A percentile compares a stretch with the other conserved stretches of the same genome.
Conservation (phyloP, 2,113 vertebrate species). For the Hippocampus zosterae region DNA sequence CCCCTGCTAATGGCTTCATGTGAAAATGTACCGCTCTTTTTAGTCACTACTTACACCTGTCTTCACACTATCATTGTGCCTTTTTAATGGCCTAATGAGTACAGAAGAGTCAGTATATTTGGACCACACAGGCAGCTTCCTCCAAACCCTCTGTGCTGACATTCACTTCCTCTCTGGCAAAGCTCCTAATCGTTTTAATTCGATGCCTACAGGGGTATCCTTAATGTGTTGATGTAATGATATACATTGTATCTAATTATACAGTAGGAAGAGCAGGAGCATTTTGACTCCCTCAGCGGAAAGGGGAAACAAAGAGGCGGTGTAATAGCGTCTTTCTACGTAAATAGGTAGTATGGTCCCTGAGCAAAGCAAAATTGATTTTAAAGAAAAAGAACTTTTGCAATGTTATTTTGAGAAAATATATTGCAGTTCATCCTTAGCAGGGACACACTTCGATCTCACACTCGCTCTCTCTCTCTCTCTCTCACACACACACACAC, state of each 20-base stretch:
- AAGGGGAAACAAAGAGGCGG: background rate
- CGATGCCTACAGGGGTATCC: conserved; percentile 25
- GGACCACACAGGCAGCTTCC: conserved; percentile 58
- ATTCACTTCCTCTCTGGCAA: conserved; percentile 27
- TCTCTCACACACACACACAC: no score
- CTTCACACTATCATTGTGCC: conserved; percentile 29
- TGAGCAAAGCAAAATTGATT: no score
- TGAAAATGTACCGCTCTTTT: conserved; percentile 28
- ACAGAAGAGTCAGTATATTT: conserved; percentile 31
- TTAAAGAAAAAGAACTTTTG: no score
- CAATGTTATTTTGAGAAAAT: no score
- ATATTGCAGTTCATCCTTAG: no score
- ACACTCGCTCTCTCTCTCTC: no score
- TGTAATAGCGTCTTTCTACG: background rate
- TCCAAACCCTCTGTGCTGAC: conserved; percentile 31
- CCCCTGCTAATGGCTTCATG: conserved; percentile 11
- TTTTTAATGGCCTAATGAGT: conserved; percentile 26
- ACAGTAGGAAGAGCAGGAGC: conserved; percentile 21
- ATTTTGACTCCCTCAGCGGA: background rate
- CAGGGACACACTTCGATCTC: no score
- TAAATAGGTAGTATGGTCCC: no score
- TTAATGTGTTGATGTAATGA: conserved; percentile 31
- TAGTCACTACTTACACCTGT: conserved; percentile 46
- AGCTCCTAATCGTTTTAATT: conserved; percentile 53
- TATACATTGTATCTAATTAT: conserved; percentile 36